Conservation (phyloP, 2,888 invertebrate species). For the Lathronympha strigana region DNA sequence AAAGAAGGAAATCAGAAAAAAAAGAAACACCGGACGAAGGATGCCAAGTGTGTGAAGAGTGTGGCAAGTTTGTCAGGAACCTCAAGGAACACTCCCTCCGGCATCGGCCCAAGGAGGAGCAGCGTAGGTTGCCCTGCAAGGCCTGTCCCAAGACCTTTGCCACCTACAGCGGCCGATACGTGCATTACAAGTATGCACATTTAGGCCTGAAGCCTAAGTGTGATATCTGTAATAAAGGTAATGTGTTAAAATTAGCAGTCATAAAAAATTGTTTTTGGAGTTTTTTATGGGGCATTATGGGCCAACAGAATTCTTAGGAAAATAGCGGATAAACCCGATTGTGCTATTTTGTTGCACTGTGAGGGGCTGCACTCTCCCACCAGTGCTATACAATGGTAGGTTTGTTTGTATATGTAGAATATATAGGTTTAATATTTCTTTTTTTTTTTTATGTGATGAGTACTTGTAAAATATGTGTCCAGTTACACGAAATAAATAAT, state of each 20-base stretch:
- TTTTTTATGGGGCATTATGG: too few relatives aligned
- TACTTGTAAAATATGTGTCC: too few relatives aligned
- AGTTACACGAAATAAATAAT: too few relatives aligned
- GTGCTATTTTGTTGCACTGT: too few relatives aligned
- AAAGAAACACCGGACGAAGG: neutral
- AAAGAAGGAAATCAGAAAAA: neutral
- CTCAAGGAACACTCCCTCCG: constrained; percentile 57
- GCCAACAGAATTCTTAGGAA: too few relatives aligned
- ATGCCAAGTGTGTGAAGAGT: constrained; percentile 65
- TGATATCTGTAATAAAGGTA: constrained; percentile 71
- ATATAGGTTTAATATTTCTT: too few relatives aligned
- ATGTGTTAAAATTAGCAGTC: constrained; percentile 35
- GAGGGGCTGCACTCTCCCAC: too few relatives aligned
- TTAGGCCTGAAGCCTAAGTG: constrained; percentile 67
- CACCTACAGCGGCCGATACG: constrained; percentile 55
- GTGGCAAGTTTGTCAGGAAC: constrained; percentile 65
- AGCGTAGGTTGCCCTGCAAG: constrained; percentile 59
- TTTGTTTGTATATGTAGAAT: too few relatives aligned
- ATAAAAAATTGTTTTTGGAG: too few relatives aligned
- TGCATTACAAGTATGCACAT: constrained; percentile 68
- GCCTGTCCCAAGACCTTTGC: constrained; percentile 64
- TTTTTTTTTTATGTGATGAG: too few relatives aligned
- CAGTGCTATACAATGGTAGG: too few relatives aligned
- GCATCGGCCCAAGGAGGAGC: constrained; percentile 54
- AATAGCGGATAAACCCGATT: too few relatives aligned